Base-by-base conservation (phyloP, 2,888 invertebrate genomes). In the Tricholauxania praeusta region DNA sequence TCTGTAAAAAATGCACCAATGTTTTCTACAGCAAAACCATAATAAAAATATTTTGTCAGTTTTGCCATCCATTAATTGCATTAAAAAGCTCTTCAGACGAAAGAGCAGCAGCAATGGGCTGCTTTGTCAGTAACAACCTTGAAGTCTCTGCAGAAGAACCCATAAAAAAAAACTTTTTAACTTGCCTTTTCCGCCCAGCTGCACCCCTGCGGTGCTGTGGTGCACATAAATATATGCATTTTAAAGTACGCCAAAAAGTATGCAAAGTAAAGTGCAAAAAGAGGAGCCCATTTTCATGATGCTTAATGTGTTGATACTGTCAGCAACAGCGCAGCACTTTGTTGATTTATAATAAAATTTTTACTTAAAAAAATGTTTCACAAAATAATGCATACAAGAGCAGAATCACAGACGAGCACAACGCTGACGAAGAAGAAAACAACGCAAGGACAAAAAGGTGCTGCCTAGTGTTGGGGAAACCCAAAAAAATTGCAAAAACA, bases 301-400 rank as follows among this genome's bases (percentile, higher is more conserved):
- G 79, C 80, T 83, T 83, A 83, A 83, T 84, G 82, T 81, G 81
- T 79, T 82, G 81, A 81, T 83, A 79, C 81, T 82, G 83, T 83
- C 83, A 84, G 80, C 79, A 76, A 77, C 84, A 83, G 80, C 80
- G 47, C n/a, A 82, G 83, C 82, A 83, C 81, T 82, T 83, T 79
- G 80, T 82, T 82, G 82, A 82, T 82, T 82, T 82, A 82, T 82
- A 83, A 82, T 83, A 83, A 82, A 82, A 82, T 83, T 39, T 39
- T 39, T 83, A 83, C 82, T 80, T 82, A 77, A 82, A 82, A 82
- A 82, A 82, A 83, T 82, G 82, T 82, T 81, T 77, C 82, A 39
- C 39, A 82, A 82, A 83, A 82, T 82, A 83, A 82, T 62, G 60
- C 60, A 5, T 47, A n/a, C 17, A 39, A 39, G n/a, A 48, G 63